Conservation (phyloP, 2,113 vertebrate genomes). For the Eleginops maclovinus region DNA sequence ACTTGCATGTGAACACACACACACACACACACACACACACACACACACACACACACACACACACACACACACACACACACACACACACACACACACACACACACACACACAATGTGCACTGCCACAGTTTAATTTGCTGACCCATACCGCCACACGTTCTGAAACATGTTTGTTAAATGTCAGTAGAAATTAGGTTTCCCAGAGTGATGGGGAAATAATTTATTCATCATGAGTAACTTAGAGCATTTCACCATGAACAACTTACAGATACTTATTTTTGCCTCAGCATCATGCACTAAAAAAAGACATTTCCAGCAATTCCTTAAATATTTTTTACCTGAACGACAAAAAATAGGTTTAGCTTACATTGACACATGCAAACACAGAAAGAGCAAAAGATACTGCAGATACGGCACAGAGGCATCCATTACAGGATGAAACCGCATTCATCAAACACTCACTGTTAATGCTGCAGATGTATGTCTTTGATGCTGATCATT, state of each 20-base stretch:
- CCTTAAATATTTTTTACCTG: not conserved
- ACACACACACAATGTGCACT: slow-evolving; percentile 13
- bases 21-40: slow-evolving; percentile 15
- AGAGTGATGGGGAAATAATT: slow-evolving; percentile 79
- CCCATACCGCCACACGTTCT: slow-evolving; percentile 65
- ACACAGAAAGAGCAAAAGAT: not conserved
- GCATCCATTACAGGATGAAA: slow-evolving; percentile 34
- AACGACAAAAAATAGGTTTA: slow-evolving; percentile 4
- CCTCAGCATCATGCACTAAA: slow-evolving; percentile 7
- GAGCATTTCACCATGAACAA: slow-evolving; percentile 56
- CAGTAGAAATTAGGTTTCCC: slow-evolving; percentile 75
- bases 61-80: slow-evolving; percentile 15
- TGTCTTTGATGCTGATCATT: slow-evolving; percentile 49
- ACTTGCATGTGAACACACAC: slow-evolving; percentile 2
- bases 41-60: slow-evolving; percentile 16
- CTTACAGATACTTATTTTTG: slow-evolving; percentile 21
- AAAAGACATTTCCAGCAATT: slow-evolving; percentile 4
- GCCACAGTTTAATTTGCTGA: slow-evolving; percentile 73
- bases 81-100: no score
- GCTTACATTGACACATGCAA: slow-evolving; percentile 25
- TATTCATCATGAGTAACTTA: slow-evolving; percentile 79
- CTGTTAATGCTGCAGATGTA: slow-evolving; percentile 10
- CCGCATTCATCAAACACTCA: slow-evolving; percentile 33
- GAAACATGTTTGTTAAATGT: slow-evolving; percentile 72
- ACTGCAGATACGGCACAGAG: not conserved